Evolutionary conservation across 2,113 vertebrate genomes (phyloP).

Genomic region (Sclerurus mexicanus): DNA sequence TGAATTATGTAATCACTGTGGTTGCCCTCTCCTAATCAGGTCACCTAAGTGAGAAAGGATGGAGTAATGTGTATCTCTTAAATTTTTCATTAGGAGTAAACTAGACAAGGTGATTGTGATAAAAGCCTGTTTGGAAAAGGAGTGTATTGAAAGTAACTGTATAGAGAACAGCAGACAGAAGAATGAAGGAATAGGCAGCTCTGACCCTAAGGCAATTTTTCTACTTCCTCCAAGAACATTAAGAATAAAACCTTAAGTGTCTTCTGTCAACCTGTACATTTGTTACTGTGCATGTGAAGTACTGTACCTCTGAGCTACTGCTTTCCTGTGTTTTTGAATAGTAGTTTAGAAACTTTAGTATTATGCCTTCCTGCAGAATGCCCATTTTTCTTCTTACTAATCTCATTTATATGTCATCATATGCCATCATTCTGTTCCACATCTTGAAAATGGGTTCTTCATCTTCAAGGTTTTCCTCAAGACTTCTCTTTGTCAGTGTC

Average conservation of each 20-base stretch:
- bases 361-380: not conserved
- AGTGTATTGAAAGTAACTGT: not conserved
- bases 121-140: not conserved
- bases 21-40: not conserved
- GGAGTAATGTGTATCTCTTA: not conserved
- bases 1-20: not conserved
- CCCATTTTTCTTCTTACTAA: not conserved
- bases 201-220: not conserved
- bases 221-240: not conserved
- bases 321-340: not conserved
- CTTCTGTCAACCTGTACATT: not conserved
- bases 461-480: not conserved
- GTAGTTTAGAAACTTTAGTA: not conserved
- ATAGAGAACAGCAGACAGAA: not conserved
- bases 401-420: not conserved
- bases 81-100: constrained; percentile 4
- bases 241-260: not conserved
- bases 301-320: not conserved
- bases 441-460: not conserved
- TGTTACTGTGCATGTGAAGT: not conserved
- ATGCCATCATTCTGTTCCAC: not conserved
- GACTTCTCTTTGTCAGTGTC: not conserved
- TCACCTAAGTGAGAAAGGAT: not conserved
- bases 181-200: not conserved
- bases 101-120: not conserved